Base-by-base conservation (phyloP, 2,888 invertebrate species). In the Drosophila koepferae region DNA sequence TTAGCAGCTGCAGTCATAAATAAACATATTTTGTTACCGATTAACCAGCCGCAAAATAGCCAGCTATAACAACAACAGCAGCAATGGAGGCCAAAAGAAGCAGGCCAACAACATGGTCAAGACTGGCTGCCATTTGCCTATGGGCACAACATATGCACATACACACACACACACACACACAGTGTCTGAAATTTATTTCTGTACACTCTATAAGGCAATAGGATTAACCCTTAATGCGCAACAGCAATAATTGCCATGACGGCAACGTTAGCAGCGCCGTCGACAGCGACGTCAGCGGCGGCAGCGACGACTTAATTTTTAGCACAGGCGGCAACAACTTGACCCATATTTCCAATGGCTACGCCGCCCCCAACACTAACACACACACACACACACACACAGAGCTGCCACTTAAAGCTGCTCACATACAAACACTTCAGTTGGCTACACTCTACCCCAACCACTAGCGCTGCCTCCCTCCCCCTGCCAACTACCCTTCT, bases 151-250 rank as follows among this genome's bases (percentile, higher is more conserved):
- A 80, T 62, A 80, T 62, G 56, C 40, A 74, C 53, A 58, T 31
- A 36, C 53, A 36, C 56, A 69, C 64, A 58, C 43, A 48, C 31
- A 51, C 44, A 64, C 65, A 65, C n/a, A 60, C 14, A 60, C 40
- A 40, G 16, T 38, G 20, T 63, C 54, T 60, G 44, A 67, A 68
- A 83, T 66, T 69, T 72, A 76, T 71, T 74, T 68, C 65, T 61
- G 65, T 81, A 77, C 67, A 70, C 48, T 77, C 40, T 75, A 56
- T 64, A 70, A 70, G 71, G 83, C 86, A 75, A 76, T 81, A 73
- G 82, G 86, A 90, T 86, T 86, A 86, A 86, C 90, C 90, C 90
- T 81, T 89, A 86, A 83, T 90, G 80, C 87, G 76, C 72, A 74
- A 74, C 81, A 80, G 89, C 89, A 86, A 86, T 86, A 89, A 90